These are phyloP conservation scores for Drusus annulatus DNA, from an alignment of 1,140 invertebrate genomes.

Conservation along the genomic window DNA sequence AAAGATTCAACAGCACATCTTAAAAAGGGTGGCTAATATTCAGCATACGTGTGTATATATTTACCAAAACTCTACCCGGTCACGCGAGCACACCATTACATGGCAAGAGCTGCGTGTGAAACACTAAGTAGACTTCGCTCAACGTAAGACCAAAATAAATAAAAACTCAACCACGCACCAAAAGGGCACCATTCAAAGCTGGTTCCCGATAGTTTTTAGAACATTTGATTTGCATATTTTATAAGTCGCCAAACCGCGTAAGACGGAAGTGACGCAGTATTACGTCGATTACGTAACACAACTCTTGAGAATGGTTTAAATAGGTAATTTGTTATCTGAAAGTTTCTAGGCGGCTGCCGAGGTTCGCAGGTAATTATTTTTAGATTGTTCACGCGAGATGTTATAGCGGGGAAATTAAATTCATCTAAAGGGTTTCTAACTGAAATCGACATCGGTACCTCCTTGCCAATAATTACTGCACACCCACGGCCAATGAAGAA, in stretches of 20 bases:
- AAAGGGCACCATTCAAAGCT: slow-evolving; percentile 5
- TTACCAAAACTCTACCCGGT: background rate
- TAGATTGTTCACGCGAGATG: background rate
- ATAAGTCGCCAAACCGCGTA: background rate
- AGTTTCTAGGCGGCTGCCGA: background rate
- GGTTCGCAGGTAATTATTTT: slow-evolving; percentile 19
- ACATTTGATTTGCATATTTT: background rate
- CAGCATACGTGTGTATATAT: background rate
- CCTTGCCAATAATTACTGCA: no score
- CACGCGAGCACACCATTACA: slow-evolving; percentile 10
- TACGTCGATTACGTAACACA: slow-evolving; percentile 3
- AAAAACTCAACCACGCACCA: background rate
- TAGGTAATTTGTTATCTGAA: slow-evolving; percentile 16
- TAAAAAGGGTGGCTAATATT: background rate
- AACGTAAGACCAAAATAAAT: background rate
- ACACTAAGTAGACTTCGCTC: background rate
- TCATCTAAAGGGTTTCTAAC: no score
- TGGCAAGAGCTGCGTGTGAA: background rate
- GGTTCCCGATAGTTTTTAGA: background rate
- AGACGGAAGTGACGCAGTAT: slow-evolving; percentile 19
- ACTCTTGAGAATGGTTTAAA: background rate
- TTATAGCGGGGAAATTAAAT: background rate
- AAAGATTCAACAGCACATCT: background rate
- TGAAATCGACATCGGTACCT: no score
- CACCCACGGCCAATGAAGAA: no score